Evolutionary conservation across 2,113 vertebrate genomes (phyloP).

Genomic region (Pluvianellus socialis): DNA sequence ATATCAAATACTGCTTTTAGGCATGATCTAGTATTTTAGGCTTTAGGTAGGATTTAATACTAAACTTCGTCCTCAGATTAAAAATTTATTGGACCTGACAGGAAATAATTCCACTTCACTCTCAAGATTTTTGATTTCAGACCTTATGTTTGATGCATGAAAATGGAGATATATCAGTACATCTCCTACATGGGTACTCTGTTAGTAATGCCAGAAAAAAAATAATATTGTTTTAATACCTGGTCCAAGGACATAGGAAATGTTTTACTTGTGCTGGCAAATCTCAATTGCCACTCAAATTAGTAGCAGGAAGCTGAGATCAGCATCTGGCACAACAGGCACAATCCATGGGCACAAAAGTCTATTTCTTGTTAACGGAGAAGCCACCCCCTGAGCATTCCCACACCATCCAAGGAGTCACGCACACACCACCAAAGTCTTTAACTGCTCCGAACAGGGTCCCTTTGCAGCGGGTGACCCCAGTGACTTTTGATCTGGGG

Average conservation of each 20-base stretch:
- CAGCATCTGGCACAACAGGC: not conserved
- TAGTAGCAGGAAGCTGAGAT: not conserved
- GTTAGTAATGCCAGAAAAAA: not conserved
- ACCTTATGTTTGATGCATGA: not conserved
- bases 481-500: not conserved
- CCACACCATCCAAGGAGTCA: not conserved
- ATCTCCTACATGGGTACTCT: not conserved
- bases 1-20: not conserved
- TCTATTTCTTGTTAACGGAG: not conserved
- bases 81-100: not conserved
- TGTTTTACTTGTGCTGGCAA: not conserved
- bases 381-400: not conserved
- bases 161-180: not conserved
- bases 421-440: not conserved
- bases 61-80: not conserved
- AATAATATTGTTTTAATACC: not conserved
- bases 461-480: rapidly evolving
- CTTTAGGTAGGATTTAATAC: not conserved
- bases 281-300: not conserved
- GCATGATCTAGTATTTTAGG: not conserved
- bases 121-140: not conserved
- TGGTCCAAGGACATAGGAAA: not conserved
- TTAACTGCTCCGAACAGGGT: not conserved
- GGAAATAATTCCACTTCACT: not conserved
- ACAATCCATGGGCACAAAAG: not conserved